These are phyloP conservation scores for Alfaro cultratus DNA, from an alignment of 2,797 vertebrate genomes.

Conservation along the genomic window DNA sequence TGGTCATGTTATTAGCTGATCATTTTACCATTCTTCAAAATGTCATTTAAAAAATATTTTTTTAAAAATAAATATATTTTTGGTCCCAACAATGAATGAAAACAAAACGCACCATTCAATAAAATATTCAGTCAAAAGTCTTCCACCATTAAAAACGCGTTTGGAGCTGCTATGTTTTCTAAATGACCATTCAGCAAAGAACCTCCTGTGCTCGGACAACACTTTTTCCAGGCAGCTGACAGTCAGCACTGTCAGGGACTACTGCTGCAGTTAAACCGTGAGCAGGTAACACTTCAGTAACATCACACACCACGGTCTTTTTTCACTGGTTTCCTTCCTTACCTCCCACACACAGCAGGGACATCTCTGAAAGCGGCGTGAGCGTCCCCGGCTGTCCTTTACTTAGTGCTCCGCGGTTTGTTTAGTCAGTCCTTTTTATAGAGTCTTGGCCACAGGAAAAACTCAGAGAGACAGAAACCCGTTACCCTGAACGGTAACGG, in stretches of 20 bases:
- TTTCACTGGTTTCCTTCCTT: conserved; percentile 49
- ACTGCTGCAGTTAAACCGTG: conserved; percentile 29
- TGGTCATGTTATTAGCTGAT: not conserved
- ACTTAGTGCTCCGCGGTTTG: conserved; percentile 67
- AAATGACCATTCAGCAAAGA: conserved; percentile 64
- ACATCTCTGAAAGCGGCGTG: conserved; percentile 82
- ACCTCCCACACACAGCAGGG: conserved; percentile 93
- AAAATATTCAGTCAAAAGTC: conserved; percentile 14
- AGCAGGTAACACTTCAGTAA: conserved; percentile 23
- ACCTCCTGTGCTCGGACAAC: conserved; percentile 29
- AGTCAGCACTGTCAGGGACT: conserved; percentile 41
- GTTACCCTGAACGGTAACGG: conserved; percentile 32
- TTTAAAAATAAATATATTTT: not conserved
- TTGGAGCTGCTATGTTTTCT: conserved; percentile 30
- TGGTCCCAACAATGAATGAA: conserved; percentile 19
- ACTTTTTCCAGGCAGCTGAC: conserved; percentile 56
- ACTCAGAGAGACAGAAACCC: conserved; percentile 17
- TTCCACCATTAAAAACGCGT: not conserved
- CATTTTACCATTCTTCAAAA: not conserved
- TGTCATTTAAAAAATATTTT: not conserved
- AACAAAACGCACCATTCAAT: conserved; percentile 14
- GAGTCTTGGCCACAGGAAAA: conserved; percentile 31
- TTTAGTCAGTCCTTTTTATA: conserved; percentile 40
- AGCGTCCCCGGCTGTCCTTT: conserved; percentile 76
- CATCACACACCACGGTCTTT: not conserved